These are phyloP conservation scores for Atherinosoma microstoma DNA, from an alignment of 2,797 vertebrate genomes.

Conservation along the genomic window DNA sequence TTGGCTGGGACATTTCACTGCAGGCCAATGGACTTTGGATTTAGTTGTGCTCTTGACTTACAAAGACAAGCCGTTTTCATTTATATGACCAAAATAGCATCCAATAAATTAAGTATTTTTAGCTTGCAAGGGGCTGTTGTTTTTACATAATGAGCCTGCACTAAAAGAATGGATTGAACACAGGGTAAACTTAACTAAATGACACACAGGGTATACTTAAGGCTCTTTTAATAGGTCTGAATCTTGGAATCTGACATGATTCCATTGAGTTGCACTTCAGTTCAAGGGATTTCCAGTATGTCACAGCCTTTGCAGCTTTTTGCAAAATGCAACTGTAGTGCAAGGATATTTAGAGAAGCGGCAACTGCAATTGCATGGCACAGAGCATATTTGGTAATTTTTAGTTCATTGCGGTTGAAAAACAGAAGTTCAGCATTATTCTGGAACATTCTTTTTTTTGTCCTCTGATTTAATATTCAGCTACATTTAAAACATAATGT, in stretches of 20 bases:
- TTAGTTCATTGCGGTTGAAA: slow-evolving; percentile 41
- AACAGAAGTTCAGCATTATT: slow-evolving; percentile 50
- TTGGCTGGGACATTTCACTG: slow-evolving; percentile 20
- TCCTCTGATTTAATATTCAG: slow-evolving; percentile 27
- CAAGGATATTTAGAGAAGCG: slow-evolving; percentile 62
- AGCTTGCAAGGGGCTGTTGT: background rate
- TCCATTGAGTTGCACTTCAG: background rate
- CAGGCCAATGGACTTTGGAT: background rate
- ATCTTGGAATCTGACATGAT: background rate
- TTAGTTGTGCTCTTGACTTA: background rate
- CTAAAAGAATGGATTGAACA: background rate
- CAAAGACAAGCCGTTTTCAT: background rate
- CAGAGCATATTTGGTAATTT: slow-evolving; percentile 52
- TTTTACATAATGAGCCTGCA: background rate
- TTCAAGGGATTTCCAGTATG: slow-evolving; percentile 1
- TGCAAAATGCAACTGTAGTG: slow-evolving; percentile 40
- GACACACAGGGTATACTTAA: background rate
- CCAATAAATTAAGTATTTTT: background rate
- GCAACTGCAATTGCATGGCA: slow-evolving; percentile 28
- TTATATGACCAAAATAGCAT: background rate
- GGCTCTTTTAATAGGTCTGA: background rate
- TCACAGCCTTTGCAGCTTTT: slow-evolving; percentile 17
- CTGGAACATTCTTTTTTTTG: slow-evolving; percentile 40
- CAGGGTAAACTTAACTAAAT: background rate
- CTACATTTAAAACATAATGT: background rate